A percentile compares a stretch with the other conserved stretches of the same genome.
Evolutionary conservation across 2,888 invertebrate genomes (phyloP).

Genomic region (Chrysolina oricalcia): DNA sequence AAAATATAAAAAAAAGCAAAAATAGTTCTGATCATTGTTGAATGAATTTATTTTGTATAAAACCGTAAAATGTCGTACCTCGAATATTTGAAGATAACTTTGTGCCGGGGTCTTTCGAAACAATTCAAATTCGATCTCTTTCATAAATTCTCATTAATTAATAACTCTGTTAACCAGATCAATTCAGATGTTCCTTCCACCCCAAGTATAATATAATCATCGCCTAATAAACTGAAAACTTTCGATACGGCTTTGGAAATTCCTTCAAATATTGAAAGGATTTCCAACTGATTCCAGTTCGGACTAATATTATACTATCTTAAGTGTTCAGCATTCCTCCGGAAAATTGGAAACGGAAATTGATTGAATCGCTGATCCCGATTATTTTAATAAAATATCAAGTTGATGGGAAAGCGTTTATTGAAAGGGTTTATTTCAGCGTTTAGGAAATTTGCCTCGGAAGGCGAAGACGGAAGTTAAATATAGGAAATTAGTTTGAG

Average conservation of each 20-base stretch:
- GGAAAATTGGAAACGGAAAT: constrained; percentile 52
- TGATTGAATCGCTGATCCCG: constrained; percentile 39
- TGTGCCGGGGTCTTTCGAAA: not conserved
- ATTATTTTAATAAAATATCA: constrained; percentile 15
- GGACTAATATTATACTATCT: constrained; percentile 50
- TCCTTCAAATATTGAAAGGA: constrained; percentile 49
- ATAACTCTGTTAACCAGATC: not conserved
- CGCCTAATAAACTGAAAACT: constrained; percentile 31
- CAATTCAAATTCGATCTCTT: not conserved
- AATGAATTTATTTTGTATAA: too few species aligned
- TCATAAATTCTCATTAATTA: not conserved
- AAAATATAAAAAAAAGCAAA: too few species aligned
- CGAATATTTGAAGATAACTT: not conserved
- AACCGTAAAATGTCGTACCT: too few species aligned
- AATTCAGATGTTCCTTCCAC: not conserved
- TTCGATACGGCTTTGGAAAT: constrained; percentile 10
- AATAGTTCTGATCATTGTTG: too few species aligned
- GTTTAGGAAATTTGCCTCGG: not conserved
- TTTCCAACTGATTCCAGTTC: constrained; percentile 52
- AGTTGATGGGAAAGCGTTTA: not conserved
- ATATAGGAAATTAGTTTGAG: too few species aligned
- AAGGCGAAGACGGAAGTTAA: too few species aligned
- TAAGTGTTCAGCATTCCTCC: constrained; percentile 49
- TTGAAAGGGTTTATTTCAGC: not conserved
- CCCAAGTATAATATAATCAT: constrained; percentile 7